Base-by-base conservation (phyloP, 1,140 invertebrate species). In the Orius insidiosus region DNA sequence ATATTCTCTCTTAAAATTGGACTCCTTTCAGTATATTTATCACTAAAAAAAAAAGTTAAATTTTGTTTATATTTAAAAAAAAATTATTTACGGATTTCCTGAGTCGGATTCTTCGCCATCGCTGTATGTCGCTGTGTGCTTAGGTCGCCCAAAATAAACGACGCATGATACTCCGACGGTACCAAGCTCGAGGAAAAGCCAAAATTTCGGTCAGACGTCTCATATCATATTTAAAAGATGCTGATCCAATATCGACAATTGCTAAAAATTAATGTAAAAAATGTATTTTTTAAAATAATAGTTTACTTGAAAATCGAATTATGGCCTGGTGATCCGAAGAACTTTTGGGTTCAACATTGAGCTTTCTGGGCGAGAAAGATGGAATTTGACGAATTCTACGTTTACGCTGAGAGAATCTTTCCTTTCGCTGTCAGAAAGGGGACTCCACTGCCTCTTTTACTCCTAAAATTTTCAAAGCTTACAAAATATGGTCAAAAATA, bases 211-310 rank as follows among this genome's bases (percentile, higher is more conserved):
- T 89, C 46, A 98, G 62, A n/a, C 94, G 72, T 43, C 94, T 71
- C 90, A 98, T 97, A 60, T 98, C 95, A 63, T 97, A 98, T 59
- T 97, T 96, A 62, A 99, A 98, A 14, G 85, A 89, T 15, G 94
- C 94, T n/a, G 85, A 90, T 19, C 93, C 94, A 57, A 97, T 89
- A 63, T 96, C 90, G 54, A 89, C 78, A 50, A 95, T 90, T 8
- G 85, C 85, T 83, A 60, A 51, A 68, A 67, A 53, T 50, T 36
- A 56, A 50, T 18, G n/a, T n/a, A n/a, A n/a, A n/a, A n/a, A n/a
- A n/a, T n/a, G 40, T 40, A 44, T 42, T 30, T 10, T 45, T 34
- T 19, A 38, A 19, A 50, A 37, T 35, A 15, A 33, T 33, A 33
- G n/a, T 33, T 33, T 33, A 87, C 87, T 90, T 42, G 88, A 94